Evolutionary conservation across 2,113 vertebrate species (phyloP), one percentile per base, ranked within the genome.

Genomic region (Aptenodytes forsteri): DNA sequence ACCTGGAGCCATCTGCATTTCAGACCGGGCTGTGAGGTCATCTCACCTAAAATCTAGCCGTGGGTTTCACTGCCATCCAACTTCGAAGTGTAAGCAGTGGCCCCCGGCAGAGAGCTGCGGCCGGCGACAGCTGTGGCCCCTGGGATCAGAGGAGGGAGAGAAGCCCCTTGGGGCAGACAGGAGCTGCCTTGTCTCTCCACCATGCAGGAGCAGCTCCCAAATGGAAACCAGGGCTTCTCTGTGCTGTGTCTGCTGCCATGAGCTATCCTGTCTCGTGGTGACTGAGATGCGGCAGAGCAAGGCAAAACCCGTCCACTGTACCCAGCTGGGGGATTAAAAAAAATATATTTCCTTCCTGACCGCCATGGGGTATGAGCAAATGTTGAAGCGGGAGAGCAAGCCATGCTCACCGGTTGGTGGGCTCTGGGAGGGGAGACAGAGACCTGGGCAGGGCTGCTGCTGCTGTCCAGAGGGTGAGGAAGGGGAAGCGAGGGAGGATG

Each of bases 51-150:
- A 73, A 79, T 19, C 25, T 18, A 66, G 59, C 52, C 15, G 3
- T 3, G 16, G 5, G 29, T 59, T 66, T 80, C 46, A 34, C 38
- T 66, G 52, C 46, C 38, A 46, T 34, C 16, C 61, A 42, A 7
- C 34, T 64, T 50, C 0, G 1, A 64, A 83, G 55, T 32, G 22
- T 32, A 47, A 82, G 70, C 16, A 13, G 23, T 40, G 47, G 21
- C 34, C 18, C 26, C 23, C 4, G 4, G 34, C 2, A 3, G 36
- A 65, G 27, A 72, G 26, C 66, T 0, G 2, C 1, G 4, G 19
- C 26, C 1, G 1, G 55, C 0, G 0, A 25, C 4, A 18, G 30
- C 54, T 69, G 21, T 0, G 3, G 46, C 8, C n/a, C 7, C 62
- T 38, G 25, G n/a, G 40, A 30, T 47, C 2, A 1, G 46, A 61